phyloP scores from a whole-genome alignment of 2,888 invertebrate species.

The Labia minor region DNA sequence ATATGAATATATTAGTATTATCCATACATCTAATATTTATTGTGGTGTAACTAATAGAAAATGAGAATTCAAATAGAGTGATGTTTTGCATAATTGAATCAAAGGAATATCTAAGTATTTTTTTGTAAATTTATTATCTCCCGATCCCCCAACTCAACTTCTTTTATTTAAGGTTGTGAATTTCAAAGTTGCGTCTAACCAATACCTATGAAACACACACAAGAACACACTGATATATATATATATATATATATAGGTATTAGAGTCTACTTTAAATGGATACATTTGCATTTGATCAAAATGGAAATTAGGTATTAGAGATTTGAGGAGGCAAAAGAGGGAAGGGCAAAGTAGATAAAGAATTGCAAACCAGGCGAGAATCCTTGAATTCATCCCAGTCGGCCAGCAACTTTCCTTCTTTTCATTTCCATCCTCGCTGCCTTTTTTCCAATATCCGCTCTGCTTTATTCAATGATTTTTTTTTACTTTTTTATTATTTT shows the following conservation, averaged over 20 bases:
- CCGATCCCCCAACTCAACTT: background rate
- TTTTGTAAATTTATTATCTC: background rate
- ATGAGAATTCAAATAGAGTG: background rate
- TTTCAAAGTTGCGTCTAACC: slow-evolving; percentile 4
- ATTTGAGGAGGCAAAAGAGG: slow-evolving; percentile 14
- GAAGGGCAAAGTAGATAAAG: background rate
- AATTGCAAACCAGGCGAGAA: slow-evolving; percentile 13
- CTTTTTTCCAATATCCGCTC: background rate
- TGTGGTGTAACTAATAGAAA: too few relatives aligned
- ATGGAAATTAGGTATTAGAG: slow-evolving; percentile 22
- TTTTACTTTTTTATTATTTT: background rate
- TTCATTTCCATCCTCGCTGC: background rate
- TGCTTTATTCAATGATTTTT: background rate
- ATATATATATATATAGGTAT: background rate
- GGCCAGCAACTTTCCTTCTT: background rate
- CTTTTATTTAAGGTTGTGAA: background rate
- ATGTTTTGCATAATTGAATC: slow-evolving; percentile 13
- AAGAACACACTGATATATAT: background rate
- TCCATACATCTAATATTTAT: too few relatives aligned
- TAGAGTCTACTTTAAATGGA: slow-evolving; percentile 13
- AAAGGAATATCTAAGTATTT: background rate
- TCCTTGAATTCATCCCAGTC: background rate
- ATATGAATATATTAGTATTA: too few relatives aligned
- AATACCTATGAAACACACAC: background rate
- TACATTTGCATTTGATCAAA: slow-evolving; percentile 21